Evolutionary conservation across 2,888 invertebrate species (phyloP), one percentile per base, ranked within the genome.

Genomic region (Eupithecia subumbrata): DNA sequence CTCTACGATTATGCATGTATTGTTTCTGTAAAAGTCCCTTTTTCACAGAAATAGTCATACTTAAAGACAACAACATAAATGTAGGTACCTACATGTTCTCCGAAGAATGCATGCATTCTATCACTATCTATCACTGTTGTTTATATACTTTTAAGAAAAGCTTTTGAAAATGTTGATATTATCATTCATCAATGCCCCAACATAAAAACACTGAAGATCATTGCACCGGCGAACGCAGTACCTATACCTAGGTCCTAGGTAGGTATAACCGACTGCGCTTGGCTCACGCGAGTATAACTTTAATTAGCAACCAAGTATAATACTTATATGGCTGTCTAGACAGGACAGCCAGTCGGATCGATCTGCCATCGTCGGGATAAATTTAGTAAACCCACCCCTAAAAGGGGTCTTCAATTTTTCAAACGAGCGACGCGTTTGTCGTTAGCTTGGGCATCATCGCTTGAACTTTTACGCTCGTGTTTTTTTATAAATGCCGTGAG

Each of bases 281-380:
- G 7, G 67, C 72, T 72, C 71, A 40, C 70, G n/a, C 63, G 48
- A 72, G 64, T 73, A 76, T 72, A 77, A 70, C 69, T 72, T 76
- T 79, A 81, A 80, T 80, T 81, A 69, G 80, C 81, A 56, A n/a
- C 82, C 85, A 80, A 82, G 81, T 85, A 64, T 64, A 64, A 22
- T 40, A 67, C 67, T 12, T 67, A 87, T 85, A 86, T 80, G 83
- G 73, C 86, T 82, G 91, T 92, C 92, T 92, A 92, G 92, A 92
- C 81, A 78, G 85, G 87, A 85, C 86, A 86, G 84, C 82, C 81
- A 48, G 48, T 48, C n/a, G 81, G 84, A 92, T 92, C 89, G 92
- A 92, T 91, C 89, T 77, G 37, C 7, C 30, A 11, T 11, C 11
- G 80, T 79, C 76, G 82, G 84, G 87, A 88, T 91, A 91, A 90